Evolutionary conservation across 2,888 invertebrate species (phyloP).

Genomic region (Coenonympha glycerion): DNA sequence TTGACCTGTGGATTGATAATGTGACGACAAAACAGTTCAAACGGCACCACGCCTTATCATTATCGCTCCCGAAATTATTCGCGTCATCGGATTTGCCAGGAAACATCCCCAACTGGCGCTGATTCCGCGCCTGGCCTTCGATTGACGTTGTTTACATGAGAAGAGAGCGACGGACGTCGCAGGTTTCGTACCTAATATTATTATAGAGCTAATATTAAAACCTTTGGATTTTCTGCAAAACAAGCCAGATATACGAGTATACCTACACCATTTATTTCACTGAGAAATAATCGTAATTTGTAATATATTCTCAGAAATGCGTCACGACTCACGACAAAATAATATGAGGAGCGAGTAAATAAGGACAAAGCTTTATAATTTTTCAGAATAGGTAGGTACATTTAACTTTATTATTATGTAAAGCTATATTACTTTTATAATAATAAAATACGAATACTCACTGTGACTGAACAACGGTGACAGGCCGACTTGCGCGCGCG

Average conservation of each 20-base stretch:
- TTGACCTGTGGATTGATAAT: constrained; percentile 18
- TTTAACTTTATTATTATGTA: too few species aligned
- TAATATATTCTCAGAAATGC: neutral
- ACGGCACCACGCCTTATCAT: neutral
- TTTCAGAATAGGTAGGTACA: neutral
- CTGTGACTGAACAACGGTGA: constrained; percentile 43
- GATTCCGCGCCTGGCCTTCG: too few species aligned
- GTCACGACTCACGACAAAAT: neutral
- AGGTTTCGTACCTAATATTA: too few species aligned
- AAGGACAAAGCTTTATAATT: neutral
- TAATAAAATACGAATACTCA: constrained; percentile 36
- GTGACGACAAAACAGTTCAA: constrained; percentile 4
- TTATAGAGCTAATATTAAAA: too few species aligned
- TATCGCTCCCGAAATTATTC: neutral
- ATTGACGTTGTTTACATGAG: too few species aligned
- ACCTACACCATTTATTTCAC: too few species aligned
- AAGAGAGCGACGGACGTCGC: too few species aligned
- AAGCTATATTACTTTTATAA: too few species aligned
- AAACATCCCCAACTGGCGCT: neutral
- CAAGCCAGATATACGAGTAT: too few species aligned
- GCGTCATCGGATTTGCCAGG: neutral
- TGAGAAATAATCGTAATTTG: too few species aligned
- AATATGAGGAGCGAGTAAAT: neutral
- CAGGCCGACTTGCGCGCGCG: constrained; percentile 27
- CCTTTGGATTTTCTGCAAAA: too few species aligned